Evolutionary conservation across 2,113 vertebrate species (phyloP).

Genomic region (Rhabdornis inornatus): DNA sequence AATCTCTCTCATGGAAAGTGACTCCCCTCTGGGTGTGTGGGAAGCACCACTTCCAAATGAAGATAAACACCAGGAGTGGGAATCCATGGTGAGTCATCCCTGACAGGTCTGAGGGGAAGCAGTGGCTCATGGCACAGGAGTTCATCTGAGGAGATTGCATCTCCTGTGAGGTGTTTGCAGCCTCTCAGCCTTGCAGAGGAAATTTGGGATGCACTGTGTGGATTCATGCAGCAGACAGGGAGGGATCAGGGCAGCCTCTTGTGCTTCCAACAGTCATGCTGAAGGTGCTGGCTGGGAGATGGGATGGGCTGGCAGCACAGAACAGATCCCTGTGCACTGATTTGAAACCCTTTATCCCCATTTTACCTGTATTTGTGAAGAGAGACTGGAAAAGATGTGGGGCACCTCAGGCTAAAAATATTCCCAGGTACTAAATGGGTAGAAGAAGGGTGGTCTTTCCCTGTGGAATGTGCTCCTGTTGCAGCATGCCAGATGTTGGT

Average conservation of each 20-base stretch:
- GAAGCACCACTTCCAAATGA: background rate
- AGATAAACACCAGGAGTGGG: background rate
- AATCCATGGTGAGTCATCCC: slow-evolving; percentile 4
- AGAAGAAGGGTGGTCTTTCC: background rate
- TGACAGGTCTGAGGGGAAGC: background rate
- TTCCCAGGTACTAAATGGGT: background rate
- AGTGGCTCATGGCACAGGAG: background rate
- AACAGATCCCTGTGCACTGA: background rate
- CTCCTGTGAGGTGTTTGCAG: background rate
- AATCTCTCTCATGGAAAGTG: background rate
- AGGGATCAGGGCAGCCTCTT: background rate
- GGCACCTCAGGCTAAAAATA: background rate
- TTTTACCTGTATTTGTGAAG: background rate
- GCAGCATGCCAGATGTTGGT: background rate
- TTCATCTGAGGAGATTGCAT: background rate
- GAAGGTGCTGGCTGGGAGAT: background rate
- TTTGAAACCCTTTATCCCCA: background rate
- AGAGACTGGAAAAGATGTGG: background rate
- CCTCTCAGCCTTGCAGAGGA: background rate
- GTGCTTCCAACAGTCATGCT: background rate
- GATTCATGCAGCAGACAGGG: background rate
- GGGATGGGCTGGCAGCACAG: background rate
- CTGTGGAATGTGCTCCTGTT: background rate
- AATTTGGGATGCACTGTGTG: fast-evolving
- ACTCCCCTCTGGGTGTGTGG: background rate